phyloP scores from a whole-genome alignment of 1,140 invertebrate genomes.

The Magallana ariakensis region DNA sequence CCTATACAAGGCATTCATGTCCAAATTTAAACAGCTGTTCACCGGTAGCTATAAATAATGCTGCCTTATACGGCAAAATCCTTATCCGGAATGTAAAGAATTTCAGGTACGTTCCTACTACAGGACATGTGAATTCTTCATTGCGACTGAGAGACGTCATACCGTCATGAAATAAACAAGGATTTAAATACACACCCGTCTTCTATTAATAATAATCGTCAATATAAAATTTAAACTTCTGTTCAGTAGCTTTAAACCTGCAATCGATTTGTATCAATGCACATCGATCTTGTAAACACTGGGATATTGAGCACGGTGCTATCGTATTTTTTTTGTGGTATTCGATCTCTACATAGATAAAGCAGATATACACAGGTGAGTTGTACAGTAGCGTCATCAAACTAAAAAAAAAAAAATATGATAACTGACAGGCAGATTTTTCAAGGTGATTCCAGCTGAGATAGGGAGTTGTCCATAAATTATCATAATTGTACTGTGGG shows the following conservation, averaged over 20 bases:
- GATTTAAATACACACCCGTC: slow-evolving; percentile 17
- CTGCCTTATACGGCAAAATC: slow-evolving; percentile 19
- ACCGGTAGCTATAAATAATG: background rate
- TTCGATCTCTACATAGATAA: background rate
- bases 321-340: background rate
- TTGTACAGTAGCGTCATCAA: slow-evolving; percentile 2
- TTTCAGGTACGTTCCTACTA: background rate
- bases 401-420: background rate
- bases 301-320: background rate
- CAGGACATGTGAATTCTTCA: background rate
- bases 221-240: slow-evolving; percentile 20
- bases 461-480: slow-evolving; percentile 19
- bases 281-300: slow-evolving; percentile 11
- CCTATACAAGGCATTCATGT: background rate
- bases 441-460: slow-evolving; percentile 13
- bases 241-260: background rate
- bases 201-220: slow-evolving; percentile 17
- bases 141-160: background rate
- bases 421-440: slow-evolving; percentile 7
- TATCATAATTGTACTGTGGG: slow-evolving; percentile 1
- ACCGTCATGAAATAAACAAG: slow-evolving; percentile 15
- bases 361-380: background rate
- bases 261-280: background rate
- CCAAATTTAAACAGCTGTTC: slow-evolving; percentile 12
- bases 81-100: slow-evolving; percentile 5